phyloP scores from a whole-genome alignment of 2,113 vertebrate species.

The Chloropsis hardwickii region DNA sequence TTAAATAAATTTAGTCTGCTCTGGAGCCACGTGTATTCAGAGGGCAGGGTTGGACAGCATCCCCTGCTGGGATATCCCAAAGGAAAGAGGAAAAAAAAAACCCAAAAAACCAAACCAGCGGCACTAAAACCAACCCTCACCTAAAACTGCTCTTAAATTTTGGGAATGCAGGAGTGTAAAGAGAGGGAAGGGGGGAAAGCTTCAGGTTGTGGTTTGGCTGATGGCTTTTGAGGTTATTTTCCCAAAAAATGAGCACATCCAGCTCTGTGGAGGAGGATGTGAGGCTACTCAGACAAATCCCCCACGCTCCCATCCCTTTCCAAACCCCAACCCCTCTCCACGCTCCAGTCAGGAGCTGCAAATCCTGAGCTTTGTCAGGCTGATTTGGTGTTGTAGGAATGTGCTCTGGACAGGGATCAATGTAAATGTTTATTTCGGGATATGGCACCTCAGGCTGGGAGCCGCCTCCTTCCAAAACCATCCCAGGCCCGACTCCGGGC shows the following conservation, averaged over 20 bases:
- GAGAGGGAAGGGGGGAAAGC: not conserved
- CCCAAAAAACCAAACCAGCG: not conserved
- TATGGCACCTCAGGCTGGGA: not conserved
- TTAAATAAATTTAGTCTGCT: not conserved
- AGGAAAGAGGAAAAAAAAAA: not conserved
- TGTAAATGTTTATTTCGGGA: not conserved
- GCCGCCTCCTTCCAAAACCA: not conserved
- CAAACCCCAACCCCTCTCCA: accelerated
- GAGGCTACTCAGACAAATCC: not conserved
- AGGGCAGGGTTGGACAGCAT: not conserved
- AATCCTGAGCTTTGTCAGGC: not conserved
- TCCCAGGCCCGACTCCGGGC: not conserved
- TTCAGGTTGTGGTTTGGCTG: not conserved
- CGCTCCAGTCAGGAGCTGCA: not conserved
- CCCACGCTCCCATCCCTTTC: accelerated
- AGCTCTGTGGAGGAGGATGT: accelerated
- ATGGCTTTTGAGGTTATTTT: not conserved
- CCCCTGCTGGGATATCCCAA: not conserved
- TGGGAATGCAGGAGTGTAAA: not conserved
- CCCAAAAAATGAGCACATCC: accelerated
- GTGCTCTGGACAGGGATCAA: not conserved
- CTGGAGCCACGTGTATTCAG: not conserved
- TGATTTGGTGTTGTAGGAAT: not conserved
- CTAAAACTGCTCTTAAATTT: not conserved
- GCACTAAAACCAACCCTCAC: not conserved